phyloP scores from a whole-genome alignment of 2,113 vertebrate species.

The Pitta sordida region DNA sequence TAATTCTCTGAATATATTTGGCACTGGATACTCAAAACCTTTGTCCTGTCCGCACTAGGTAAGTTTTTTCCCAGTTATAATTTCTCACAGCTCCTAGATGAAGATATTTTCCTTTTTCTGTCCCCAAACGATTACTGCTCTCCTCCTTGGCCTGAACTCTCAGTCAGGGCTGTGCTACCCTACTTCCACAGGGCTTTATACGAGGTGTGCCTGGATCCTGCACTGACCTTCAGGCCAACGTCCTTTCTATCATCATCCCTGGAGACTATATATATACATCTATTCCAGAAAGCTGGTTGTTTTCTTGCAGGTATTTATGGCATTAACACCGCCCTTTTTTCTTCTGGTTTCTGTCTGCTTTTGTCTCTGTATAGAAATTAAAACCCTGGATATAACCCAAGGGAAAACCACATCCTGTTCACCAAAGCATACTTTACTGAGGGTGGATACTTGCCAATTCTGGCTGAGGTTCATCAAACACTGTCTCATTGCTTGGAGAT shows the following conservation, averaged over 20 bases:
- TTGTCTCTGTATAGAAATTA: not conserved
- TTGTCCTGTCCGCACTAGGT: not conserved
- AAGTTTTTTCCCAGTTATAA: not conserved
- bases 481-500: not conserved
- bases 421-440: not conserved
- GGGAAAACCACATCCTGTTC: not conserved
- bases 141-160: not conserved
- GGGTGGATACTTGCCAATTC: rapidly evolving
- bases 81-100: not conserved
- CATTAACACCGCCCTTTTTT: not conserved
- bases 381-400: not conserved
- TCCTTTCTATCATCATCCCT: not conserved
- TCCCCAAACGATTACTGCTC: not conserved
- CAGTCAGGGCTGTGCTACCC: not conserved
- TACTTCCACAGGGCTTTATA: not conserved
- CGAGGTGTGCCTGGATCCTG: not conserved
- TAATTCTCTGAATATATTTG: not conserved
- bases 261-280: not conserved
- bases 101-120: not conserved
- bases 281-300: not conserved
- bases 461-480: not conserved
- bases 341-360: slow-evolving; percentile 30
- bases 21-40: not conserved
- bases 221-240: not conserved
- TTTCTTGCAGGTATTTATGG: slow-evolving; percentile 53